Percentiles rank a stretch among this genome's conserved stretches.
phyloP scores from a whole-genome alignment of 2,113 vertebrate species.

The Hylia prasina region DNA sequence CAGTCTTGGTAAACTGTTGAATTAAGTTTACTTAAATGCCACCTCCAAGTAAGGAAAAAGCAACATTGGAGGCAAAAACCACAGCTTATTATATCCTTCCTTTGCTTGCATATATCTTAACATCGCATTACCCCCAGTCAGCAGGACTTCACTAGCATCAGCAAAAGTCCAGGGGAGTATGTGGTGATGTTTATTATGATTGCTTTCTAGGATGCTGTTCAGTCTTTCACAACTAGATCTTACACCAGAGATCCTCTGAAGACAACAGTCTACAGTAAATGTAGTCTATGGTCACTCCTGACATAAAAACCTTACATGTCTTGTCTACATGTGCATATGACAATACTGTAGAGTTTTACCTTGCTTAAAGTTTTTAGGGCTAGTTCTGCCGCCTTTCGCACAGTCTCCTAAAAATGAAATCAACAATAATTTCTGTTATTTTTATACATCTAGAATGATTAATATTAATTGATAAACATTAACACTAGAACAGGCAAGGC shows the following conservation, averaged over 20 bases:
- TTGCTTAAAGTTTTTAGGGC: conserved; percentile 96
- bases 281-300: not conserved
- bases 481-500: not conserved
- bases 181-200: not conserved
- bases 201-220: not conserved
- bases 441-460: not conserved
- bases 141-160: not conserved
- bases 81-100: not conserved
- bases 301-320: not conserved
- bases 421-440: not conserved
- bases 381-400: conserved; percentile 93
- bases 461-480: not conserved
- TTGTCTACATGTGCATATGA: not conserved
- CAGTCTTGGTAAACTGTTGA: not conserved
- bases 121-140: rapidly evolving
- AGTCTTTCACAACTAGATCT: not conserved
- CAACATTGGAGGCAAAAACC: rapidly evolving
- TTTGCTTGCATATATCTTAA: not conserved
- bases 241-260: not conserved
- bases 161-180: not conserved
- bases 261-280: not conserved
- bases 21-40: not conserved
- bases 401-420: conserved; percentile 86
- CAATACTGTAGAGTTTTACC: conserved; percentile 65
- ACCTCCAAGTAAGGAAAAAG: not conserved